phyloP scores from a whole-genome alignment of 1,140 invertebrate species.

The Pectinophora gossypiella region DNA sequence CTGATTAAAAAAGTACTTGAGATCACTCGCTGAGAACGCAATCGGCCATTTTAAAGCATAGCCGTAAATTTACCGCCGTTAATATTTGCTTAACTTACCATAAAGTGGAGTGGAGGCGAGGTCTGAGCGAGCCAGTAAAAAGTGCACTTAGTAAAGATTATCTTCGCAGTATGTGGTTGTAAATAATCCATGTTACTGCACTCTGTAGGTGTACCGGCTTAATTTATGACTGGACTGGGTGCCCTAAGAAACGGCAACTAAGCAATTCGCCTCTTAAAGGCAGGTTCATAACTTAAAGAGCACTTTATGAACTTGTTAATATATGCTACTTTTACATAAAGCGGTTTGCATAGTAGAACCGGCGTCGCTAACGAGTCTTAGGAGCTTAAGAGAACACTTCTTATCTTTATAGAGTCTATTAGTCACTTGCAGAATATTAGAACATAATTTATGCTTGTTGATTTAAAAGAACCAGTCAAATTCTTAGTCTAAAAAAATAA shows the following conservation, averaged over 20 bases:
- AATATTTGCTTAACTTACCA: slow-evolving; percentile 64
- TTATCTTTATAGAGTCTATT: too few species aligned
- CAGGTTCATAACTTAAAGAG: neutral
- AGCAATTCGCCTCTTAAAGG: neutral
- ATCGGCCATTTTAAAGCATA: neutral
- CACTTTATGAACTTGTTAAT: neutral
- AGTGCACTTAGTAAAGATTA: slow-evolving; percentile 67
- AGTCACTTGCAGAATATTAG: too few species aligned
- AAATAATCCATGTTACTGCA: slow-evolving; percentile 45
- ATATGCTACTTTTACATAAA: too few species aligned
- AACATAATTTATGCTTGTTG: too few species aligned
- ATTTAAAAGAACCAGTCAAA: too few species aligned
- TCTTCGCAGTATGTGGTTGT: slow-evolving; percentile 43
- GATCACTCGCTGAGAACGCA: neutral
- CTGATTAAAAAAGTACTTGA: too few species aligned
- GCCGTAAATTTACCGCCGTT: slow-evolving; percentile 22
- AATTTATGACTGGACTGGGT: slow-evolving; percentile 26
- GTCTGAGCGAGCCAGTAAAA: slow-evolving; percentile 19
- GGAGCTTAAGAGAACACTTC: too few species aligned
- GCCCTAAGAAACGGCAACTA: slow-evolving; percentile 5
- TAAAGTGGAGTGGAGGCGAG: slow-evolving; percentile 47
- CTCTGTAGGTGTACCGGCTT: slow-evolving; percentile 20
- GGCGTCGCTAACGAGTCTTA: too few species aligned
- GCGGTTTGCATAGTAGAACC: too few species aligned
- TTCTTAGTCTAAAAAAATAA: too few species aligned